These are phyloP conservation scores for Oncopeltus fasciatus DNA, from an alignment of 1,140 invertebrate species.

Conservation along the genomic window DNA sequence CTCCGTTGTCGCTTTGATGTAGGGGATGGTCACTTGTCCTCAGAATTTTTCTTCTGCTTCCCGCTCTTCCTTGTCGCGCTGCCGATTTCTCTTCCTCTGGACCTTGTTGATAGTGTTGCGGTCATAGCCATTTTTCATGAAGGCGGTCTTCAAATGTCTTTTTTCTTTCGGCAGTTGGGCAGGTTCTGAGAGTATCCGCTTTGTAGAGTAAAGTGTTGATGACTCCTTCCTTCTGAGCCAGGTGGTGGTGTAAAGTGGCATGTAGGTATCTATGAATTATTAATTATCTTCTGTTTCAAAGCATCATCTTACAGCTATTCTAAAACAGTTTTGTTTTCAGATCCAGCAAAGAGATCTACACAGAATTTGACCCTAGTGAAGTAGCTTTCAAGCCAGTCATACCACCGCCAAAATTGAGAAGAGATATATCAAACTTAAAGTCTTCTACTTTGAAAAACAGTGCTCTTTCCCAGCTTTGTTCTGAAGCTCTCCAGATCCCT, in stretches of 20 bases:
- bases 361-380: slow-evolving; percentile 42
- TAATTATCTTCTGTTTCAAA: not conserved
- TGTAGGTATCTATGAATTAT: not conserved
- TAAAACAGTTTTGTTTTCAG: slow-evolving; percentile 27
- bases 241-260: not conserved
- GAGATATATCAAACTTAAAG: not conserved
- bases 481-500: not conserved
- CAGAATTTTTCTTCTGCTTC: too few species aligned
- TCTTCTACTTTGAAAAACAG: not conserved
- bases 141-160: too few species aligned
- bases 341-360: slow-evolving; percentile 37
- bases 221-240: not conserved
- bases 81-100: too few species aligned
- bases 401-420: slow-evolving; percentile 33
- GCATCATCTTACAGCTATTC: not conserved
- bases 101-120: too few species aligned
- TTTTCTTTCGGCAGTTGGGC: too few species aligned
- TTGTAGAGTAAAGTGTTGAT: not conserved
- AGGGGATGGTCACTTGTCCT: too few species aligned
- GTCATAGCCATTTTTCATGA: too few species aligned
- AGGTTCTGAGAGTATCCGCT: not conserved
- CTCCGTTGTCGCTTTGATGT: too few species aligned
- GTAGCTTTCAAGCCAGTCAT: slow-evolving; percentile 51
- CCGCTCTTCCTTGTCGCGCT: too few species aligned
- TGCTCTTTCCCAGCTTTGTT: slow-evolving; percentile 4